Conservation (phyloP, 2,888 invertebrate species). For the Reticulitermes lucifugus region DNA sequence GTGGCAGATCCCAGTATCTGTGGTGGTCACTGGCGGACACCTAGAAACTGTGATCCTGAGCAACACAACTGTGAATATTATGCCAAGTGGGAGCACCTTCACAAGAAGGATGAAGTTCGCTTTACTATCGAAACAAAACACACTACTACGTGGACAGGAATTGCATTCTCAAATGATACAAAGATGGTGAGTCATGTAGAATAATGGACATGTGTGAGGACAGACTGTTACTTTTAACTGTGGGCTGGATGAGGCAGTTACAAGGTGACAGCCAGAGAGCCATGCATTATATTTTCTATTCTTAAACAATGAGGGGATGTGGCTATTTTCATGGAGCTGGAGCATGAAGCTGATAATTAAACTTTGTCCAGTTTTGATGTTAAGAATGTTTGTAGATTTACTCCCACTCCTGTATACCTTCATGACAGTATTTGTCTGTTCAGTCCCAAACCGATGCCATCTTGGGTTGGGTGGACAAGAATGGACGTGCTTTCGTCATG, state of each 20-base stretch:
- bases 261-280: no score
- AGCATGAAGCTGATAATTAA: no score
- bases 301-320: no score
- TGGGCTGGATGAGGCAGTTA: no score
- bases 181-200: conserved; percentile 75
- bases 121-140: conserved; percentile 85
- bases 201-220: no score
- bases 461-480: conserved; percentile 88
- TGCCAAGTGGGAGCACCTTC: conserved; percentile 82
- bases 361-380: no score
- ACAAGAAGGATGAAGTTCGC: conserved; percentile 77
- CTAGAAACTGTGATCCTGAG: conserved; percentile 74
- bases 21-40: conserved; percentile 83
- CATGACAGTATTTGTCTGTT: conserved; percentile 42
- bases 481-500: conserved; percentile 85
- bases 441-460: conserved; percentile 89
- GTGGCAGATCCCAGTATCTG: conserved; percentile 68
- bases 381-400: no score
- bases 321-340: no score
- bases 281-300: no score
- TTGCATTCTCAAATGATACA: conserved; percentile 86
- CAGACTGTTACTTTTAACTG: no score
- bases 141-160: conserved; percentile 88
- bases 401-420: no score
- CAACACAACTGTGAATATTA: conserved; percentile 82